Conservation (phyloP, 2,888 invertebrate genomes). For the Scotopteryx bipunctaria region DNA sequence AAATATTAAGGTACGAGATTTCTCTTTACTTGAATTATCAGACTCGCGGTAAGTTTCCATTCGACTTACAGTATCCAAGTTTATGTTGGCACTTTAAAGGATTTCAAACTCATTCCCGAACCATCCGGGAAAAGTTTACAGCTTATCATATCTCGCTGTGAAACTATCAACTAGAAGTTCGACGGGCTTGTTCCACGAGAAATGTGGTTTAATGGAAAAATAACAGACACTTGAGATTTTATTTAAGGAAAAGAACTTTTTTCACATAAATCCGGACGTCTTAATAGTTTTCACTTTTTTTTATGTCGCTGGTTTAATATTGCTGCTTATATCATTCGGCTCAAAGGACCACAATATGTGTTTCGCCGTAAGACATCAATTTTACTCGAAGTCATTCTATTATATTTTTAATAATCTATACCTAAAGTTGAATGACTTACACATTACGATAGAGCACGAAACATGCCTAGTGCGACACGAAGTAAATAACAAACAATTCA, state of each 20-base stretch:
- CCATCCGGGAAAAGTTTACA: conserved; percentile 40
- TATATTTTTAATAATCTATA: too few relatives aligned
- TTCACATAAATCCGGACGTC: not conserved
- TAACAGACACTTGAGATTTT: not conserved
- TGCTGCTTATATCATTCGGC: too few relatives aligned
- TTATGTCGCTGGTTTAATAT: not conserved
- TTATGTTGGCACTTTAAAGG: conserved; percentile 42
- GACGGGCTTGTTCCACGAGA: conserved; percentile 10
- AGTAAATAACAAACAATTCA: conserved; percentile 2
- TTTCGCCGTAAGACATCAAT: too few relatives aligned
- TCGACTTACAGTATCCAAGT: conserved; percentile 36
- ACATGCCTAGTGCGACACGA: not conserved
- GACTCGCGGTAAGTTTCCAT: conserved; percentile 26
- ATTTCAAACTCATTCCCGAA: conserved; percentile 46
- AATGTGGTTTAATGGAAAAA: conserved; percentile 7
- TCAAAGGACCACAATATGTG: too few relatives aligned
- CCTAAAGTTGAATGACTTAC: too few relatives aligned
- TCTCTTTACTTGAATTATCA: conserved; percentile 28
- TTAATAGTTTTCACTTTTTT: not conserved
- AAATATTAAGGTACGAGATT: conserved; percentile 10
- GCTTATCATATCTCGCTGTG: conserved; percentile 40
- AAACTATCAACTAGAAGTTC: conserved; percentile 26
- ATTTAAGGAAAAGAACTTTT: not conserved
- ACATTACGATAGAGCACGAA: too few relatives aligned
- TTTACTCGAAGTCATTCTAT: too few relatives aligned